Conservation (phyloP, 2,888 invertebrate genomes). For the Leptothorax acervorum region DNA sequence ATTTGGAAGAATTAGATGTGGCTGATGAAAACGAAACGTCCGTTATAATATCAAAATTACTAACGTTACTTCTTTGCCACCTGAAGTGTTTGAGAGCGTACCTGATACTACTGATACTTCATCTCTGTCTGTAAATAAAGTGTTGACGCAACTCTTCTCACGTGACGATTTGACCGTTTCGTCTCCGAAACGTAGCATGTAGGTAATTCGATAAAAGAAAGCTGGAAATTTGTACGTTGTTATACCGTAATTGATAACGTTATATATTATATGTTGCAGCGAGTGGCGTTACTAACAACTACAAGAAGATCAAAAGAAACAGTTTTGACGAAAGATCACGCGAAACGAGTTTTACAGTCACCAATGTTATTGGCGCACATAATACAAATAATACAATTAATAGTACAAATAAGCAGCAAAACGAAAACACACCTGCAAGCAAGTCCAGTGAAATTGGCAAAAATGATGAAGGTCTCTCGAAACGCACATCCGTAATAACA, state of each 20-base stretch:
- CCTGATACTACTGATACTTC: conserved; percentile 41
- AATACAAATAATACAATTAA: neutral
- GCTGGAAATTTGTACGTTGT: neutral
- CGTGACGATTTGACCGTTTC: too few species aligned
- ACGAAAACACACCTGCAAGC: neutral
- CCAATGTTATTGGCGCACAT: neutral
- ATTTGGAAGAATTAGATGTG: neutral
- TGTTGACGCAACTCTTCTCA: neutral
- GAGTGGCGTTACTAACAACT: neutral
- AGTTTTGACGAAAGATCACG: neutral
- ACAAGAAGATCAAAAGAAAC: conserved; percentile 15
- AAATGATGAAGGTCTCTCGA: neutral
- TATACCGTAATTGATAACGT: neutral
- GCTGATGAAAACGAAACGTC: neutral
- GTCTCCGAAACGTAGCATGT: neutral
- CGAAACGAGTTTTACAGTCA: neutral
- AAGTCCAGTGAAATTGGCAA: neutral
- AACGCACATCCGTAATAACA: neutral
- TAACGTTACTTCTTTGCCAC: conserved; percentile 78
- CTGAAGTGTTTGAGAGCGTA: conserved; percentile 74
- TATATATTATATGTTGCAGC: conserved; percentile 27
- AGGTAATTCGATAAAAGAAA: conserved; percentile 33
- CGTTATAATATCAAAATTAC: conserved; percentile 77
- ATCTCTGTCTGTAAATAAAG: neutral
- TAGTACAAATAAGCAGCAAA: neutral